Conservation (phyloP, 2,888 invertebrate genomes). For the Synergus itoensis region DNA sequence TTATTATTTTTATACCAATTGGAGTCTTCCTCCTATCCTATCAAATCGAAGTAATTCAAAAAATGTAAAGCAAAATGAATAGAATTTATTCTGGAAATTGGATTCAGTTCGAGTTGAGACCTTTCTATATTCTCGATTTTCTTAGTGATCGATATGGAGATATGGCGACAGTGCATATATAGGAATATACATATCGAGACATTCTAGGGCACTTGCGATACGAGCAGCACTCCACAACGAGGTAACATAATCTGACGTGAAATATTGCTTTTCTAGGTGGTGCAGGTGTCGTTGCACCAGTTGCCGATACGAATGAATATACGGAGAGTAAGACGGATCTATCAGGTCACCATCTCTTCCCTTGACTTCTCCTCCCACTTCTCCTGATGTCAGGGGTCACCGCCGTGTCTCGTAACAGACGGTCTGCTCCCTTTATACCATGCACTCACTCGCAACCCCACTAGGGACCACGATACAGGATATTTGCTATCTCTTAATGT, state of each 20-base stretch:
- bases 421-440: slow-evolving; percentile 15
- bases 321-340: slow-evolving; percentile 32
- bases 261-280: slow-evolving; percentile 25
- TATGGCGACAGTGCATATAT: neutral
- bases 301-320: slow-evolving; percentile 28
- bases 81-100: neutral
- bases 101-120: neutral
- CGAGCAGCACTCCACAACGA: neutral
- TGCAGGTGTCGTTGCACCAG: slow-evolving; percentile 29
- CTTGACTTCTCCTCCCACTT: too few relatives aligned
- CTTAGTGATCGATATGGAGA: neutral
- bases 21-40: too few relatives aligned
- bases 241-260: slow-evolving; percentile 36
- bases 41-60: neutral
- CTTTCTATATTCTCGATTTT: neutral
- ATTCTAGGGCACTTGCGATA: neutral
- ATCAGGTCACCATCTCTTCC: neutral
- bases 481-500: slow-evolving; percentile 39
- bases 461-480: slow-evolving; percentile 23
- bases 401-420: neutral
- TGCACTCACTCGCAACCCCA: slow-evolving; percentile 3
- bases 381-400: neutral
- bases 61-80: neutral
- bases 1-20: too few relatives aligned
- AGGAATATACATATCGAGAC: neutral